Base-by-base conservation (phyloP, 2,113 vertebrate genomes). In the Procavia capensis region DNA sequence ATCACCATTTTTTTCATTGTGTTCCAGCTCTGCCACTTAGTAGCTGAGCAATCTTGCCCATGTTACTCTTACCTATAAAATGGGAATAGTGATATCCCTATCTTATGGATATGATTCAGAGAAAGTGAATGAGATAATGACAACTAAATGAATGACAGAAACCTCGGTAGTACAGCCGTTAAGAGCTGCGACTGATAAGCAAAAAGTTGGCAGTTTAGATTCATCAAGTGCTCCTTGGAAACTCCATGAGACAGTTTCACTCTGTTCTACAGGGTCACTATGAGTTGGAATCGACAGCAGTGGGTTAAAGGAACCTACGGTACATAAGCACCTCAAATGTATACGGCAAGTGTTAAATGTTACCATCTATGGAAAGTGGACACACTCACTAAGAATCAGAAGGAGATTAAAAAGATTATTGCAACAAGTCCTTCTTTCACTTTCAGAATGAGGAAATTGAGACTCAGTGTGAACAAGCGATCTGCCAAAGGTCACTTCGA, bases 381-480 rank as follows among this genome's bases (percentile, higher is more conserved):
- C 31, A 85, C 17, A 54, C 36, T 91, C 63, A 76, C 14, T 82
- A 57, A 96, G 63, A 89, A 87, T 22, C 85, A 94, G 75, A 39
- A 89, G 5, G 20, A 47, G 25, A 57, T 64, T 85, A 31, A 1
- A 4, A 54, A 83, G 63, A 91, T 79, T 66, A 89, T 84, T 74
- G 68, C 76, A 85, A n/a, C 54, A 88, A 90, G 50, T n/a, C 17
- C 83, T 61, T 79, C 59, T 85, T 95, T 82, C 68, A 57, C 41
- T 81, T 96, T 81, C n/a, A 70, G 20, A 45, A 45, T 39, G 36
- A 90, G 85, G 74, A 94, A 94, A 88, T 34, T 16, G 47, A 88
- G 47, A 85, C 45, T 22, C 8, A 78, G 3, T 36, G 31, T 63
- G 76, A 94, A 86, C 45, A 93, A 91, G 16, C 19, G 70, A 95